Conservation (phyloP, 2,888 invertebrate species). For the Mystacides longicornis region DNA sequence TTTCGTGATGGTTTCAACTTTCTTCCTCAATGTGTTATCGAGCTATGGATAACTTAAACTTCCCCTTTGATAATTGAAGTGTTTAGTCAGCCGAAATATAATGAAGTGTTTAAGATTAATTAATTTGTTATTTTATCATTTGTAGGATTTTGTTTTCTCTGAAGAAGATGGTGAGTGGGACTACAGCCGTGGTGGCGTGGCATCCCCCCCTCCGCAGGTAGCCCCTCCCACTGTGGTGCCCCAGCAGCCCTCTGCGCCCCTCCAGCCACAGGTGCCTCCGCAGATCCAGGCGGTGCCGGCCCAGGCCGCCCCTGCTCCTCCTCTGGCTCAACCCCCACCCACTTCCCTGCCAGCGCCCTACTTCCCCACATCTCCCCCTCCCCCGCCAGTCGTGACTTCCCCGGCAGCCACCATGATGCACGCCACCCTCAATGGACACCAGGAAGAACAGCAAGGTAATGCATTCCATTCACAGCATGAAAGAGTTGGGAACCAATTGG, state of each 20-base stretch:
- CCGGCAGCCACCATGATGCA: constrained; percentile 33
- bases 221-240: constrained; percentile 26
- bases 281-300: constrained; percentile 28
- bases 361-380: constrained; percentile 33
- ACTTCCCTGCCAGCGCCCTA: constrained; percentile 27
- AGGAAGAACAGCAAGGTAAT: constrained; percentile 20
- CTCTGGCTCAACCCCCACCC: constrained; percentile 13
- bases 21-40: no score
- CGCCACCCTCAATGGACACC: constrained; percentile 24
- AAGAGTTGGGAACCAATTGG: no score
- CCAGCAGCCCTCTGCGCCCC: constrained; percentile 27
- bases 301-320: constrained; percentile 12
- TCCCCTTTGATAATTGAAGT: no score
- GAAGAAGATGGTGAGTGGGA: constrained; percentile 47
- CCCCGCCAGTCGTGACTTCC: constrained; percentile 35
- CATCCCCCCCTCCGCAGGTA: constrained; percentile 26
- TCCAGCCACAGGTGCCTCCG: constrained; percentile 27
- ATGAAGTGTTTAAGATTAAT: no score
- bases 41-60: no score
- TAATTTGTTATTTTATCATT: neutral
- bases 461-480: no score
- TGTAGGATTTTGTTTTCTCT: constrained; percentile 50
- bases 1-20: no score
- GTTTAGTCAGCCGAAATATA: no score
- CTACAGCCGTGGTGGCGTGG: constrained; percentile 17